phyloP scores from a whole-genome alignment of 30 jellyfish, hydroid and myxozoan genomes.

The Aurelia sp. region DNA sequence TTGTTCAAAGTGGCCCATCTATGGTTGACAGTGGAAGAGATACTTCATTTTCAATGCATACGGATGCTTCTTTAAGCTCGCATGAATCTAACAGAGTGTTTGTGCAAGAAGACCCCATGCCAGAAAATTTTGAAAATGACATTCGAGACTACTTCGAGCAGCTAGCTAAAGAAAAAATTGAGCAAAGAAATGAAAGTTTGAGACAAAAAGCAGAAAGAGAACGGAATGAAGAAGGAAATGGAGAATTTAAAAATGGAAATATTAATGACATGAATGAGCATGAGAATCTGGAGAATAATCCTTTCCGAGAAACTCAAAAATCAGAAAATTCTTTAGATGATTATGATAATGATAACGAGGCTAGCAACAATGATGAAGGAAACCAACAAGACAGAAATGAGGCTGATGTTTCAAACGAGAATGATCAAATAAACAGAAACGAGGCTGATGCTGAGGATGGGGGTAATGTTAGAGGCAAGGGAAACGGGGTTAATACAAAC shows the following conservation, averaged over 20 bases:
- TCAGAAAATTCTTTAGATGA: no score
- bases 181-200: background rate
- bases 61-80: constrained; percentile 12
- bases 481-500: background rate
- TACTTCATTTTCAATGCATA: constrained; percentile 3
- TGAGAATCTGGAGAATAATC: no score
- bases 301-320: no score
- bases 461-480: background rate
- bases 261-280: background rate
- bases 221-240: background rate
- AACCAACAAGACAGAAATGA: background rate
- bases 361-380: background rate
- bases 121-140: background rate
- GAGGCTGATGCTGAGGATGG: no score
- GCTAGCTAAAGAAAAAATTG: constrained; percentile 7
- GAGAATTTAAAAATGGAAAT: background rate
- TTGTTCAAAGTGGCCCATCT: constrained; percentile 25
- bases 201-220: constrained; percentile 1
- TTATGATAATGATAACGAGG: no score
- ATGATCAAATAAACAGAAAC: no score
- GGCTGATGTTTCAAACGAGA: no score
- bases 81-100: background rate
- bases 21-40: constrained; percentile 11
- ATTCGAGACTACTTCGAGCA: constrained; percentile 13
- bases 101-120: constrained; percentile 6